These are phyloP conservation scores for Coracopsis vasa DNA, from an alignment of 2,113 vertebrate genomes.

Conservation along the genomic window DNA sequence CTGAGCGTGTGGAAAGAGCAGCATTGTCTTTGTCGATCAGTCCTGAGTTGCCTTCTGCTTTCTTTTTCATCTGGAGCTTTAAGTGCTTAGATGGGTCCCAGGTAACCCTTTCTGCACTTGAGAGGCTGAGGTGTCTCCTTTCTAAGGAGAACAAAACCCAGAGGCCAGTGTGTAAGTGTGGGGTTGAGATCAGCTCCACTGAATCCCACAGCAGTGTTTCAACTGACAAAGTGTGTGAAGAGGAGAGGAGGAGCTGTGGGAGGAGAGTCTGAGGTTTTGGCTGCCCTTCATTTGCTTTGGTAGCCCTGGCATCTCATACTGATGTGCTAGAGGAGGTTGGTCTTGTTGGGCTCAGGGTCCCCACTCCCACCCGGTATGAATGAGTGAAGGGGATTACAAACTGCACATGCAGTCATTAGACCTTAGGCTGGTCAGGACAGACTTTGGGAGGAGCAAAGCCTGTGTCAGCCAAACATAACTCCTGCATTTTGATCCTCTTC, in stretches of 20 bases:
- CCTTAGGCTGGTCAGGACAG: background rate
- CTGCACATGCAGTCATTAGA: fast-evolving
- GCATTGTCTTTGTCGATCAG: background rate
- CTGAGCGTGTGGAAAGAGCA: fast-evolving
- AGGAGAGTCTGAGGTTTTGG: background rate
- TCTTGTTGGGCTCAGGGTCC: background rate
- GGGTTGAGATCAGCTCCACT: background rate
- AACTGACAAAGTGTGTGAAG: background rate
- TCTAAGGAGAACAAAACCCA: background rate
- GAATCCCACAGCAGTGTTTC: background rate
- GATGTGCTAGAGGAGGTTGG: fast-evolving
- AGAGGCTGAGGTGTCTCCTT: background rate
- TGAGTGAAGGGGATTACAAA: background rate
- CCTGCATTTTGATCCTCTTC: background rate
- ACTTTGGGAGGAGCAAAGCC: background rate
- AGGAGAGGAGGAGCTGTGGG: background rate
- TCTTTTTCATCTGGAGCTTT: background rate
- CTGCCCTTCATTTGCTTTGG: background rate
- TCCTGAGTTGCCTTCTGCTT: background rate
- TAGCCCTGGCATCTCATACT: background rate
- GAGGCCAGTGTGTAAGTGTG: background rate
- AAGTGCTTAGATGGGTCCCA: background rate
- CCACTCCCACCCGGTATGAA: background rate
- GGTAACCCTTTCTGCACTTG: background rate
- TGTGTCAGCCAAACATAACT: background rate